A percentile compares a stretch with the other conserved stretches of the same genome.
Evolutionary conservation across 2,888 invertebrate species (phyloP).

Genomic region (Cerastis leucographa): DNA sequence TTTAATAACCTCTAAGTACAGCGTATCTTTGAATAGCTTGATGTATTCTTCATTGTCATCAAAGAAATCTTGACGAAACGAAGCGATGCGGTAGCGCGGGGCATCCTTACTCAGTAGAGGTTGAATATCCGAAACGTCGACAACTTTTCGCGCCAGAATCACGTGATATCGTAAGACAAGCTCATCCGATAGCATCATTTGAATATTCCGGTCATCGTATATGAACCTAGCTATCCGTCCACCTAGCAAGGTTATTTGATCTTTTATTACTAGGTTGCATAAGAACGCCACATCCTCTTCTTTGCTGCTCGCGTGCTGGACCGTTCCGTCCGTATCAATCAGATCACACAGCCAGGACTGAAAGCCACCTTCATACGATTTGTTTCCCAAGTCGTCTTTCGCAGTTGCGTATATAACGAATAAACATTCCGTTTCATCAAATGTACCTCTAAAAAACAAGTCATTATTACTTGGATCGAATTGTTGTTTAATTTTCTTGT

Average conservation of each 20-base stretch:
- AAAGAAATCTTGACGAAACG: background rate
- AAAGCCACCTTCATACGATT: background rate
- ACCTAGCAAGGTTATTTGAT: conserved; percentile 40
- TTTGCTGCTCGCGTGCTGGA: conserved; percentile 5
- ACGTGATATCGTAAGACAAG: conserved; percentile 47
- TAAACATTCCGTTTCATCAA: conserved; percentile 24
- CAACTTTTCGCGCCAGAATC: conserved; percentile 35
- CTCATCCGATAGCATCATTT: conserved; percentile 38
- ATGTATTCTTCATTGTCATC: background rate
- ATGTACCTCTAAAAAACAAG: conserved; percentile 21
- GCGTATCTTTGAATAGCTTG: background rate
- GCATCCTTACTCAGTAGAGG: background rate
- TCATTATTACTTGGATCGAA: conserved; percentile 4
- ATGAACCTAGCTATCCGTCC: conserved; percentile 2
- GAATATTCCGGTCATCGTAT: background rate
- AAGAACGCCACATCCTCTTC: conserved; percentile 25
- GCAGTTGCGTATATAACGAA: conserved; percentile 57
- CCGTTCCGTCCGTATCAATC: conserved; percentile 35
- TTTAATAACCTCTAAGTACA: background rate
- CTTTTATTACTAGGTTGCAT: conserved; percentile 17
- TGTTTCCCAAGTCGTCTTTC: conserved; percentile 10
- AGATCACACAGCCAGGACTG: conserved; percentile 18
- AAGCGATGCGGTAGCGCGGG: background rate
- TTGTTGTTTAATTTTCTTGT: conserved; percentile 34
- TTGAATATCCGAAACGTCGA: conserved; percentile 34